Evolutionary conservation across 1,140 invertebrate genomes (phyloP), one percentile per base, ranked within the genome.

Genomic region (Triops longicaudatus): DNA sequence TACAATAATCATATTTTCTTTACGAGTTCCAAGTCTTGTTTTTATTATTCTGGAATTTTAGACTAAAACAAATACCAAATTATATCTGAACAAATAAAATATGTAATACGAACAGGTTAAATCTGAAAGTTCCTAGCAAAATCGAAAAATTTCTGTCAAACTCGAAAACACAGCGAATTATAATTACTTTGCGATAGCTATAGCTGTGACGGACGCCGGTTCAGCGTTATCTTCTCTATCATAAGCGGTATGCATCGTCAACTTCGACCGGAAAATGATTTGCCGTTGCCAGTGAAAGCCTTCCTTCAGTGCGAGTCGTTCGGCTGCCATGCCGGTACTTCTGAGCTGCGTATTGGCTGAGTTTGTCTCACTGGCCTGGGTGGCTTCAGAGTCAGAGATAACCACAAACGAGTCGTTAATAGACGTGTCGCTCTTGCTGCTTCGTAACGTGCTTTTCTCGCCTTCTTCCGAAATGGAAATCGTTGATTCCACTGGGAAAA

Each of bases 191-290:
- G 94, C 96, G 44, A 96, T 91, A 26, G 94, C 92, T 26, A 98
- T 86, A 72, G 95, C 91, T 27, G 97, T 98, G 79, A 99, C 94
- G 73, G 96, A 95, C 31, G 97, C 97, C 72, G 97, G 97, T 84
- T 97, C 95, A 0, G 92, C 90, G 87, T 99, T 99, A 85, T 99
- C 97, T 82, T 95, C 94, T 26, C 97, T 87, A 86, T 98, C 96
- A 83, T 95, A 99, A 37, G 97, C 97, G 78, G 97, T 99, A 83
- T 99, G 97, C 96, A 99, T 98, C 17, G 97, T 99, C 78, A 99
- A 86, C 86, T 98, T 98, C 81, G 95, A 96, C 81, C 96, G 88
- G 83, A 98, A 96, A 74, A 98, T 91, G 75, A 99, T 86, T 83
- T 97, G 93, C 79, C 95, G 89, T 83, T 92, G 89, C 97, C 96